Percentiles rank a stretch among this genome's conserved stretches.
Evolutionary conservation across 2,797 vertebrate species (phyloP).

Genomic region (Chelon auratus): DNA sequence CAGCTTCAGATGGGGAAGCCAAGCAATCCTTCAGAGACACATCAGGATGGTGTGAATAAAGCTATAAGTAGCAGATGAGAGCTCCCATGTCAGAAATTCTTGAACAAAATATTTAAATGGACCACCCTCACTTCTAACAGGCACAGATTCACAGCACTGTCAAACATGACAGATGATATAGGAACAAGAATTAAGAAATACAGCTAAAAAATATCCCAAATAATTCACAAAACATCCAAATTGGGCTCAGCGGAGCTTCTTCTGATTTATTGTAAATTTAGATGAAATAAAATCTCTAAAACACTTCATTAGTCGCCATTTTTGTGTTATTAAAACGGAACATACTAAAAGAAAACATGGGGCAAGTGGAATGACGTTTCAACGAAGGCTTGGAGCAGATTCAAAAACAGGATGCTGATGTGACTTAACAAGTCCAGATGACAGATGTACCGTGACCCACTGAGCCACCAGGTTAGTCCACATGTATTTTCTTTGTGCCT

Average conservation of each 20-base stretch:
- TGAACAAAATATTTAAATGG: constrained; percentile 42
- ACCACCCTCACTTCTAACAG: constrained; percentile 29
- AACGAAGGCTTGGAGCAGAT: neutral
- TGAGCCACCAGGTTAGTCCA: constrained; percentile 7
- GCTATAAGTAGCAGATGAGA: constrained; percentile 48
- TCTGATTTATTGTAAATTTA: neutral
- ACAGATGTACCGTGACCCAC: constrained; percentile 1
- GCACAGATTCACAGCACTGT: constrained; percentile 6
- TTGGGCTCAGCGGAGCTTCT: neutral
- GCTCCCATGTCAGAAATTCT: constrained; percentile 33
- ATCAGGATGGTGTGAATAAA: constrained; percentile 49
- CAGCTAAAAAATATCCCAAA: neutral
- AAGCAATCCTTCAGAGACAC: constrained; percentile 60
- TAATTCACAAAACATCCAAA: neutral
- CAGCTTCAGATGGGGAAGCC: constrained; percentile 50
- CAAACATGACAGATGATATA: neutral
- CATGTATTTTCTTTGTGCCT: constrained; percentile 9
- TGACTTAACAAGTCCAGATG: constrained; percentile 10
- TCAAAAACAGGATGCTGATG: constrained; percentile 27
- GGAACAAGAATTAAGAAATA: neutral
- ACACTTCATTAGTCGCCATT: neutral
- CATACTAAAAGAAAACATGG: neutral
- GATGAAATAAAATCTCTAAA: neutral
- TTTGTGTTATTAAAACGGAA: neutral
- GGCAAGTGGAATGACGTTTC: constrained; percentile 1